Base-by-base conservation (phyloP, 2,888 invertebrate genomes). In the Microchrysa polita region DNA sequence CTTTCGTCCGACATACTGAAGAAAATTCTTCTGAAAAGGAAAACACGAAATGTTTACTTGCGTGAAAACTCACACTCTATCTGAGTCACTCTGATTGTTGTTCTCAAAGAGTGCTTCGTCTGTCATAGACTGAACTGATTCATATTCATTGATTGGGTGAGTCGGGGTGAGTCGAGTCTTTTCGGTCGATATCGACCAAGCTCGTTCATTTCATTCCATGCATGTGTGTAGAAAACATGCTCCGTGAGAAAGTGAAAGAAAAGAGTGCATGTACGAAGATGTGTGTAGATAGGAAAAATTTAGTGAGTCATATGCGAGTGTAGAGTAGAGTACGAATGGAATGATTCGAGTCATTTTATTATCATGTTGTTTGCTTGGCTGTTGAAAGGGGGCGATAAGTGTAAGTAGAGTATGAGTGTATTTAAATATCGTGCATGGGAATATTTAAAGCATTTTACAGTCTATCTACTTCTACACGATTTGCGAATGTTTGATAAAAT, bases 191-290 rank as follows among this genome's bases (percentile, higher is more conserved):
- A 14, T 69, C 69, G 55, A 55, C 55, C 34, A 16, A 9, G 27
- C 18, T 69, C 69, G 69, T 69, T 55, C 20, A 34, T 34, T 34
- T n/a, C n/a, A n/a, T n/a, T n/a, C n/a, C n/a, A n/a, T n/a, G n/a
- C n/a, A n/a, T 34, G 27, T 34, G 2, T 34, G 7, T 34, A 34
- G 27, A 34, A 5, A 34, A 34, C 27, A 34, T 34, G 27, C 27
- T 7, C 27, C 27, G 27, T 34, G 27, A 34, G 27, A 7, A 2
- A 34, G 27, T 34, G 27, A 34, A 34, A 34, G 27, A 7, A 34
- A 34, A 34, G 27, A 2, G 27, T 34, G 27, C 27, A 34, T n/a
- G n/a, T n/a, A n/a, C n/a, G n/a, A n/a, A n/a, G n/a, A 34, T 34
- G 27, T 34, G 27, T 34, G 7, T 34, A 12, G 48, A 48, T n/a